Evolutionary conservation across 2,888 invertebrate genomes (phyloP).

Genomic region (Acronicta psi): DNA sequence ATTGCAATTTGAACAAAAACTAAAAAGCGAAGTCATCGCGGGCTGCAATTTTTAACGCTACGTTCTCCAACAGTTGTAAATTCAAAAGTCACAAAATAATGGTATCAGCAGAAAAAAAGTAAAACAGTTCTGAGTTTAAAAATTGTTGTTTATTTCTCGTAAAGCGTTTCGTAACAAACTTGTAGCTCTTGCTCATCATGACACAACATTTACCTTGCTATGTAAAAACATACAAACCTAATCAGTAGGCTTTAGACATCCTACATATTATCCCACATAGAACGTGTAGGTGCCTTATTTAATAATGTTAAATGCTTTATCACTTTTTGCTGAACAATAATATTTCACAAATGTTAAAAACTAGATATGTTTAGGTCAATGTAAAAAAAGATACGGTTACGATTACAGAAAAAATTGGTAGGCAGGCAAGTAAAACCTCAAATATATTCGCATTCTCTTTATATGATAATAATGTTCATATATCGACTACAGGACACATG

Average conservation of each 20-base stretch:
- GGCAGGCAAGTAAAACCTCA: too few relatives aligned
- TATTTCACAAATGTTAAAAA: too few relatives aligned
- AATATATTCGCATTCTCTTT: too few relatives aligned
- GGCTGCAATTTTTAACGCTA: conserved; percentile 82
- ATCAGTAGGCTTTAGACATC: too few relatives aligned
- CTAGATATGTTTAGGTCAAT: too few relatives aligned
- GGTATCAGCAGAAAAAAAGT: conserved; percentile 57
- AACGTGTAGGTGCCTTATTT: too few relatives aligned
- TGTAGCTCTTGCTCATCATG: conserved; percentile 23
- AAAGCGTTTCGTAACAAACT: conserved; percentile 28
- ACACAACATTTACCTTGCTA: conserved; percentile 20
- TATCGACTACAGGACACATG: conserved; percentile 22
- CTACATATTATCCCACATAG: too few relatives aligned
- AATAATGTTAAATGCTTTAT: too few relatives aligned
- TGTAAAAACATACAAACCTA: background rate
- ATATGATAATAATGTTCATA: background rate
- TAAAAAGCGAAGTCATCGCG: conserved; percentile 85
- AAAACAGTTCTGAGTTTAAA: conserved; percentile 38
- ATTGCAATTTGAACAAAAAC: conserved; percentile 89
- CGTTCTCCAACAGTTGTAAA: conserved; percentile 75
- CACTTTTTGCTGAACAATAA: too few relatives aligned
- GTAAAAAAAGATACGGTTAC: too few relatives aligned
- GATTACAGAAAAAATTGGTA: too few relatives aligned
- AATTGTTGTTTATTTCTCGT: conserved; percentile 51
- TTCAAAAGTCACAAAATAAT: conserved; percentile 64